Evolutionary conservation across 1,140 invertebrate genomes (phyloP).

Genomic region (Solenopsis invicta): DNA sequence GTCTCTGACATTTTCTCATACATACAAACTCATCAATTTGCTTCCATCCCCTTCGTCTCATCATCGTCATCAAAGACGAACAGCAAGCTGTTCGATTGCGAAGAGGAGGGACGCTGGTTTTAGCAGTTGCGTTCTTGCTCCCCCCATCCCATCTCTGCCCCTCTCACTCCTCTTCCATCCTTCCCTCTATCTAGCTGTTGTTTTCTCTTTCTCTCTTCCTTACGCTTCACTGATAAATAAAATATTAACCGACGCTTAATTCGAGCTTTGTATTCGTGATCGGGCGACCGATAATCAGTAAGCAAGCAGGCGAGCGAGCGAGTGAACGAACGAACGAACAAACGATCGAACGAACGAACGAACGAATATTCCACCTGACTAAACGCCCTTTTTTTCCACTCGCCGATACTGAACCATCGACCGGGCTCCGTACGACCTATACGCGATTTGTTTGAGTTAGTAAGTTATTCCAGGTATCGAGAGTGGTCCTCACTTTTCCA

Average conservation of each 20-base stretch:
- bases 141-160: no score
- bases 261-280: conserved; percentile 26
- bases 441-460: neutral
- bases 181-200: neutral
- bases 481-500: neutral
- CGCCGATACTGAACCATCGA: neutral
- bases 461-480: neutral
- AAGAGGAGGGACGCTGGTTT: neutral
- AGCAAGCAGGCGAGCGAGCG: conserved; percentile 23
- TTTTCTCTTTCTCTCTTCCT: conserved; percentile 23
- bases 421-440: neutral
- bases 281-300: conserved; percentile 13
- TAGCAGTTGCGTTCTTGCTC: neutral
- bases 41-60: neutral
- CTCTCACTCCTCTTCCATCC: no score
- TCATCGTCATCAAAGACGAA: neutral
- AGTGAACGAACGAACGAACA: conserved; percentile 11
- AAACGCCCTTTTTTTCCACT: conserved; percentile 23
- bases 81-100: neutral
- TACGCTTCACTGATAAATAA: conserved; percentile 38
- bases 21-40: neutral
- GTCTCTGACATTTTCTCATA: neutral
- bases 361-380: conserved; percentile 16
- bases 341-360: neutral
- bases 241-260: conserved; percentile 44